A percentile compares a stretch with the other conserved stretches of the same genome.
These are phyloP conservation scores for Amazona guildingii DNA, from an alignment of 2,113 vertebrate genomes.

Conservation along the genomic window DNA sequence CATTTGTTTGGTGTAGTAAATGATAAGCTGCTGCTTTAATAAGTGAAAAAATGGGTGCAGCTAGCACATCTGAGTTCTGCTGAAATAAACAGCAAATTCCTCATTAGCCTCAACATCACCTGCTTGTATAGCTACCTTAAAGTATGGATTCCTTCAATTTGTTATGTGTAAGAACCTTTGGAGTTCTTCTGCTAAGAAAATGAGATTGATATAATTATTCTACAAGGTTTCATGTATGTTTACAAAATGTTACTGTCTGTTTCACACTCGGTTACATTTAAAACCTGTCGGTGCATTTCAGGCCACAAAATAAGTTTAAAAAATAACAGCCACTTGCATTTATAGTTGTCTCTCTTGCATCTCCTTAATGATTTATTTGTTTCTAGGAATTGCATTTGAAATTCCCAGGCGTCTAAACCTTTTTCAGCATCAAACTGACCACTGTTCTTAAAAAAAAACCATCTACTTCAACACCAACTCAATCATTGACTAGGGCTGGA, in stretches of 20 bases:
- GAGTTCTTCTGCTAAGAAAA: neutral
- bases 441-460: constrained; percentile 34
- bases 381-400: constrained; percentile 38
- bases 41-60: neutral
- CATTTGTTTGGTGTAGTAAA: neutral
- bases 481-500: constrained; percentile 24
- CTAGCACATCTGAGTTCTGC: neutral
- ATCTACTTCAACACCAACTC: constrained; percentile 19
- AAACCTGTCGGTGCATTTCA: constrained; percentile 21
- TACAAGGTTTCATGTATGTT: neutral
- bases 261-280: constrained; percentile 9
- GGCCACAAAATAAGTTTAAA: neutral
- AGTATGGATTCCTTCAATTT: neutral
- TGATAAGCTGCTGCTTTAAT: neutral
- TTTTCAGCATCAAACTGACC: constrained; percentile 40
- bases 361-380: constrained; percentile 34
- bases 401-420: constrained; percentile 24
- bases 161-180: neutral
- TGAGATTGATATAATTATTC: constrained; percentile 1
- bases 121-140: neutral
- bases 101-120: neutral
- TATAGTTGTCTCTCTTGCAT: neutral
- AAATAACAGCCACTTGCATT: neutral
- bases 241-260: constrained; percentile 20
- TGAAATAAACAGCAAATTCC: neutral